These are phyloP conservation scores for Apamea monoglypha DNA, from an alignment of 2,888 invertebrate species.

Conservation along the genomic window DNA sequence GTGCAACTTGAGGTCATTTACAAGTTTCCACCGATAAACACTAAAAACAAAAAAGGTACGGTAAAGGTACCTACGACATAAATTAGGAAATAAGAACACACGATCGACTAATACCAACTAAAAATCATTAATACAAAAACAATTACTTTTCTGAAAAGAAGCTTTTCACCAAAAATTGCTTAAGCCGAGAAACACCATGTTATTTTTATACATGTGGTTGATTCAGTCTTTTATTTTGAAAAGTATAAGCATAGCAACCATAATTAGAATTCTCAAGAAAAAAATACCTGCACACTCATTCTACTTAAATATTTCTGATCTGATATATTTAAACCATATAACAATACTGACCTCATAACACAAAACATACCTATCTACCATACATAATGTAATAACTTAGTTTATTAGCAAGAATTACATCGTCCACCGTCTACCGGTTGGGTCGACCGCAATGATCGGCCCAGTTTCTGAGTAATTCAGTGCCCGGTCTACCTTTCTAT, in stretches of 20 bases:
- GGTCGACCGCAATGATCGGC: slow-evolving; percentile 71
- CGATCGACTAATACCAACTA: too few relatives aligned
- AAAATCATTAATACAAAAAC: too few relatives aligned
- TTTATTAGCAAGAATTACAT: slow-evolving; percentile 40
- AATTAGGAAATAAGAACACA: too few relatives aligned
- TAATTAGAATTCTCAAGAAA: neutral
- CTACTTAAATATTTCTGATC: neutral
- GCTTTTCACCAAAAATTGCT: too few relatives aligned
- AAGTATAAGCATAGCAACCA: neutral
- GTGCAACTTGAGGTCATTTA: too few relatives aligned
- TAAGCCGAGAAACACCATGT: too few relatives aligned
- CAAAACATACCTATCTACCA: neutral
- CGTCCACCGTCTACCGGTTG: slow-evolving; percentile 5
- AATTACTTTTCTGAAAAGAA: too few relatives aligned
- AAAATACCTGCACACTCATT: neutral
- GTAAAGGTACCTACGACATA: too few relatives aligned
- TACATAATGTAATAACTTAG: slow-evolving; percentile 26
- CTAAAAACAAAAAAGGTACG: too few relatives aligned
- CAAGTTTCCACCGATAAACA: too few relatives aligned
- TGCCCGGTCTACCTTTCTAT: slow-evolving; percentile 68
- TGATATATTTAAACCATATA: neutral
- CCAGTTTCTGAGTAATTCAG: slow-evolving; percentile 72
- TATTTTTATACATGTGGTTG: too few relatives aligned
- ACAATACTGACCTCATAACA: neutral
- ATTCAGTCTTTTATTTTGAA: neutral